Evolutionary conservation across 2,888 invertebrate species (phyloP), one percentile per base, ranked within the genome.

Genomic region (Leptura quadrifasciata): DNA sequence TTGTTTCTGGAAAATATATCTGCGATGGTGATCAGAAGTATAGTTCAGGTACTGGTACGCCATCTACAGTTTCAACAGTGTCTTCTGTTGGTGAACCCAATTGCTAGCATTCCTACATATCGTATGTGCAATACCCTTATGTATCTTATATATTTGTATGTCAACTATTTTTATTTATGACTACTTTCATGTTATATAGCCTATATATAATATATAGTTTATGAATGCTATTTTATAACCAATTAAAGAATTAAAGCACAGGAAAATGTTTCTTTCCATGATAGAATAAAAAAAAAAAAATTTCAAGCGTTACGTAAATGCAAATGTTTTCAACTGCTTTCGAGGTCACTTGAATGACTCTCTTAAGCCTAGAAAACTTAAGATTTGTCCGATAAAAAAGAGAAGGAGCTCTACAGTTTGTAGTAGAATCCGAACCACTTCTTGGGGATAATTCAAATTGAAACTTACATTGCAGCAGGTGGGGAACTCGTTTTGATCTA

Each of bases 1-100:
- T 98, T 89, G 95, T 98, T 80, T 96, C 98, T 79, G 99, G 99
- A 93, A 90, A 90, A 80, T 89, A 89, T 80, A 89, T 89, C 76
- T 89, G 89, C 79, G 89, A 89, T 81, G 88, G 89, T 61, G 89
- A 89, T 82, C 84, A 88, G 72, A 89, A 89, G 76, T 89, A 86
- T 80, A 86, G 86, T 81, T 88, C 89, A 24, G 89, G 88, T 60
- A 83, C 84, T 27, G 82, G 83, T 68, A 85, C 86, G 65, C 86
- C 88, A 54, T 81, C 80, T 73, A 83, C 82, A n/a, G 74, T 79
- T 24, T 88, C 86, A 70, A 85, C 86, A 61, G 86, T 85, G 64
- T 85, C 85, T 70, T 85, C 87, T 77, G 80, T 85, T 73, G 87
- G 87, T 73, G 88, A 89, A 74, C 88, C 87, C 80, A 88, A 88